Conservation (phyloP, 2,888 invertebrate species). For the Himalopsyche japonica region DNA sequence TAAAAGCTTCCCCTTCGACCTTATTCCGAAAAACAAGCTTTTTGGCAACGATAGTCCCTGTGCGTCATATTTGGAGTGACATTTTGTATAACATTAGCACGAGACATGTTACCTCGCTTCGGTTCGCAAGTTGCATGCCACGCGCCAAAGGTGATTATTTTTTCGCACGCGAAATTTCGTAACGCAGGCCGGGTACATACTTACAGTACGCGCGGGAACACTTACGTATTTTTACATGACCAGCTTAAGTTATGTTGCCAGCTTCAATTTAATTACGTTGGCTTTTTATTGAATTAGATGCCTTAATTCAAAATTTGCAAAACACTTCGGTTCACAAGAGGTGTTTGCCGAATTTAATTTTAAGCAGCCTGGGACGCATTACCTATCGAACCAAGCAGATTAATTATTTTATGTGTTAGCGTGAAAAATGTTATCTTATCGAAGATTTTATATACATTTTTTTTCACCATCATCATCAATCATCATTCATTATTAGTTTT, state of each 20-base stretch:
- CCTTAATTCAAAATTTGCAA: too few species aligned
- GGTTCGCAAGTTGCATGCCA: background rate
- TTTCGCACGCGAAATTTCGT: conserved; percentile 24
- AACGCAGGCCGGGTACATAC: background rate
- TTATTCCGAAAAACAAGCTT: background rate
- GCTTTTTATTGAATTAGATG: too few species aligned
- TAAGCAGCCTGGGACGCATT: too few species aligned
- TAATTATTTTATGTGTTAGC: too few species aligned
- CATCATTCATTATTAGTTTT: too few species aligned
- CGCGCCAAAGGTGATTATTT: conserved; percentile 20
- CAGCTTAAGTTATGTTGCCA: background rate
- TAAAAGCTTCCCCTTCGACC: background rate
- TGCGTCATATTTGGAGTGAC: background rate
- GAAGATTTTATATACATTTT: too few species aligned
- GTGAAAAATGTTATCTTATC: too few species aligned
- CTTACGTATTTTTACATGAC: background rate
- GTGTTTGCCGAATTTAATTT: too few species aligned
- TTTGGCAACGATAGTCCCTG: background rate
- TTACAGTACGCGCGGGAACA: background rate
- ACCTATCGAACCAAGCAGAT: too few species aligned
- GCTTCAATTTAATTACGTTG: background rate
- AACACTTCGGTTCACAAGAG: too few species aligned
- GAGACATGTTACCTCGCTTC: background rate
- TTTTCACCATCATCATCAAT: too few species aligned
- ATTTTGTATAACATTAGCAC: background rate